These are phyloP conservation scores for Cardiocondyla obscurior DNA, from an alignment of 1,140 invertebrate genomes.

Conservation along the genomic window DNA sequence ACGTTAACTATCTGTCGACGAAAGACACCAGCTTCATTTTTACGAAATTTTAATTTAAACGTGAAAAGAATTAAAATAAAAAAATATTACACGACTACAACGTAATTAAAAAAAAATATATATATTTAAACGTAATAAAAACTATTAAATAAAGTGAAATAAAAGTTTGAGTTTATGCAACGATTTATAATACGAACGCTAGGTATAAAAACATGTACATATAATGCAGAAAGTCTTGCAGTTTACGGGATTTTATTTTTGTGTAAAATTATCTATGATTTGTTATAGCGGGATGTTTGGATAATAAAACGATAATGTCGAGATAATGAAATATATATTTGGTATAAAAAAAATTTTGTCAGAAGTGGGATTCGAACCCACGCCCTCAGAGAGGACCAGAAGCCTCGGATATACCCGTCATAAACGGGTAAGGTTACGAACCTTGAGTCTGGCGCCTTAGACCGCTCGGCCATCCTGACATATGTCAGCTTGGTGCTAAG, in stretches of 20 bases:
- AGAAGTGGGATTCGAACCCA: conserved; percentile 95
- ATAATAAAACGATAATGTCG: not conserved
- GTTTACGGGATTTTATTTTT: conserved; percentile 25
- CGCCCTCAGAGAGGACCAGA: conserved; percentile 93
- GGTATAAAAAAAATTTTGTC: conserved; percentile 88
- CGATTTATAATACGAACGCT: not conserved
- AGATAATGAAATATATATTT: too few relatives aligned
- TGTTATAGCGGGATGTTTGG: not conserved
- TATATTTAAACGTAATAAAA: not conserved
- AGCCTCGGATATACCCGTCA: conserved; percentile 81
- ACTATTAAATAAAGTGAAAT: too few relatives aligned
- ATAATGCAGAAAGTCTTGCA: not conserved
- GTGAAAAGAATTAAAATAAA: not conserved
- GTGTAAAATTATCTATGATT: not conserved
- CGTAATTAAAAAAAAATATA: not conserved
- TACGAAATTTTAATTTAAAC: not conserved
- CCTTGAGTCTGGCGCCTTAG: conserved; percentile 85
- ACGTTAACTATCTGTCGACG: not conserved
- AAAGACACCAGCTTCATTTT: too few relatives aligned
- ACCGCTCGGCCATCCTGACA: conserved; percentile 85
- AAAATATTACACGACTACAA: not conserved
- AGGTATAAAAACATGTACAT: not conserved
- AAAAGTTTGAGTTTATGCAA: too few relatives aligned
- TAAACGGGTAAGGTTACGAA: conserved; percentile 78
- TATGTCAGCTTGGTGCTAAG: not conserved